These are phyloP conservation scores for Circaetus gallicus DNA, from an alignment of 2,113 vertebrate species.

Conservation along the genomic window DNA sequence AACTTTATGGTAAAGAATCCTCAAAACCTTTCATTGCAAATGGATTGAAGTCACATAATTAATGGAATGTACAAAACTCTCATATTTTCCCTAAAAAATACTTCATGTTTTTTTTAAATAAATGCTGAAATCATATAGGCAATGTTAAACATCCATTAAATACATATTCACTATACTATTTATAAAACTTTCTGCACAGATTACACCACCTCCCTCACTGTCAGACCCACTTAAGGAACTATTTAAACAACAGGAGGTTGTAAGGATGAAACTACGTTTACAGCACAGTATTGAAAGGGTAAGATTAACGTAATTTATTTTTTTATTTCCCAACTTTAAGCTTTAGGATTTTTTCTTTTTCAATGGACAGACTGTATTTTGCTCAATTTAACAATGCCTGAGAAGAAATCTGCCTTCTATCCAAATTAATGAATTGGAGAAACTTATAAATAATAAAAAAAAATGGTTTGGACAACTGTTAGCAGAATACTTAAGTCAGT, in stretches of 20 bases:
- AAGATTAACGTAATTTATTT: not conserved
- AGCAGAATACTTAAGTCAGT: not conserved
- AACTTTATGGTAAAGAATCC: not conserved
- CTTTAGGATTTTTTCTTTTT: not conserved
- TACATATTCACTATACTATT: not conserved
- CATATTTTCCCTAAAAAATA: not conserved
- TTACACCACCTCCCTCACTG: conserved; percentile 94
- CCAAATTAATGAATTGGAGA: not conserved
- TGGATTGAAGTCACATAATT: not conserved
- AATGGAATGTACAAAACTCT: not conserved
- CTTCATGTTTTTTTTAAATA: not conserved
- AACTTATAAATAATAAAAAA: not conserved
- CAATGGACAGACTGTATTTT: not conserved
- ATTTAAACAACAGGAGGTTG: conserved; percentile 95
- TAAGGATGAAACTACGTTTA: conserved; percentile 95
- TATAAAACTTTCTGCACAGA: conserved; percentile 72
- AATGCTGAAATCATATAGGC: not conserved
- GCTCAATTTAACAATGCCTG: not conserved
- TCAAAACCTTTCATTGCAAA: not conserved
- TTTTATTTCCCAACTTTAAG: not conserved
- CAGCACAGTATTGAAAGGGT: conserved; percentile 99
- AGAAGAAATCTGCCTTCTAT: not conserved
- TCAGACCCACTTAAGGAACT: conserved; percentile 96
- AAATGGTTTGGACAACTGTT: not conserved
- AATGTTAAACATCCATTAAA: not conserved